Conservation (phyloP, 1,140 invertebrate genomes). For the Lucilia sericata region DNA sequence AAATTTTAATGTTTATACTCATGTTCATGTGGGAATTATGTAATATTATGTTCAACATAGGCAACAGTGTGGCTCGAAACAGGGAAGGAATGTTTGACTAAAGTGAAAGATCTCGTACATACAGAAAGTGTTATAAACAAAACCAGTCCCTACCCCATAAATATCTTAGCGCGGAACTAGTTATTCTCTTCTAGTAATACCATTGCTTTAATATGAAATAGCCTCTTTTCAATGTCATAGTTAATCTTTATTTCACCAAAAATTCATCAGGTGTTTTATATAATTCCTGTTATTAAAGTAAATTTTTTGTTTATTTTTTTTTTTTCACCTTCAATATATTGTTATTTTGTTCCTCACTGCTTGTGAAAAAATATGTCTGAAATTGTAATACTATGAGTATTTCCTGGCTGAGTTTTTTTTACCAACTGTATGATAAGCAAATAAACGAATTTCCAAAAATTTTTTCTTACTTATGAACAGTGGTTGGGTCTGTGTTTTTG, state of each 20-base stretch:
- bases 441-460: not conserved
- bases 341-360: not conserved
- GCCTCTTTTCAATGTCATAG: too few species aligned
- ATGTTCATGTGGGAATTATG: not conserved
- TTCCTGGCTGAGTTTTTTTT: not conserved
- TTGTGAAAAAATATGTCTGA: not conserved
- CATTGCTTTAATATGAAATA: too few species aligned
- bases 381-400: constrained; percentile 17
- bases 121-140: too few species aligned
- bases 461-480: not conserved
- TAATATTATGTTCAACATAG: not conserved
- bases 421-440: not conserved
- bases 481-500: not conserved
- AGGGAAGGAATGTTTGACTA: not conserved
- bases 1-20: not conserved
- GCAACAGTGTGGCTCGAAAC: not conserved
- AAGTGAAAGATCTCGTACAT: too few species aligned
- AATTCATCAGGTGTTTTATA: too few species aligned
- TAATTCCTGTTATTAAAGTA: not conserved
- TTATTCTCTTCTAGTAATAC: too few species aligned
- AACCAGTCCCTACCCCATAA: too few species aligned
- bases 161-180: too few species aligned
- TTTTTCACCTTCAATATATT: not conserved
- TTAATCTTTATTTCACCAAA: too few species aligned
- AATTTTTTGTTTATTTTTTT: too few species aligned